Conservation (phyloP, 2,113 vertebrate genomes). For the Microtus richardsoni region DNA sequence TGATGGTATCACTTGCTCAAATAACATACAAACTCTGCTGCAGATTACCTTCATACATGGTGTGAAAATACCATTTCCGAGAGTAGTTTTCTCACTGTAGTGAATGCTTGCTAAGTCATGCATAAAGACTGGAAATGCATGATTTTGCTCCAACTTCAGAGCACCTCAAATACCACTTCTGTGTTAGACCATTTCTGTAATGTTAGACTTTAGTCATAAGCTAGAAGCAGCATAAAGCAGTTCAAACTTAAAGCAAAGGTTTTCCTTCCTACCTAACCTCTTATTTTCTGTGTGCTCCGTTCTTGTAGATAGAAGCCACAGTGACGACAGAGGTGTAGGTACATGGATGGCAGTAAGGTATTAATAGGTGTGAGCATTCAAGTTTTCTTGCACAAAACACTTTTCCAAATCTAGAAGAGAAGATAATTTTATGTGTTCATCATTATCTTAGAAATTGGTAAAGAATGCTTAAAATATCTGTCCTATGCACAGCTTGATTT, state of each 20-base stretch:
- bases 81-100: not conserved
- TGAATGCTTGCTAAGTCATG: not conserved
- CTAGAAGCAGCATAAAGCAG: not conserved
- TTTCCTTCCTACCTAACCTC: not conserved
- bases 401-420: not conserved
- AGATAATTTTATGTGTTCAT: not conserved
- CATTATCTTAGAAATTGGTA: not conserved
- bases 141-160: not conserved
- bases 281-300: not conserved
- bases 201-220: not conserved
- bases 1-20: not conserved
- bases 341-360: not conserved
- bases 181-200: not conserved
- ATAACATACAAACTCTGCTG: not conserved
- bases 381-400: not conserved
- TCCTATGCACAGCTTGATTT: not conserved
- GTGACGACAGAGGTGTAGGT: not conserved
- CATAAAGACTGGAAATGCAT: constrained; percentile 2
- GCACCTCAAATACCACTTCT: not conserved
- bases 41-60: not conserved
- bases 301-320: not conserved
- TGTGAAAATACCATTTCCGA: constrained; percentile 27
- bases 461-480: not conserved
- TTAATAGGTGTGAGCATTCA: not conserved
- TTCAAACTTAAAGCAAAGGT: not conserved